These are phyloP conservation scores for Apamea epomidion DNA, from an alignment of 2,888 invertebrate species.

Conservation along the genomic window DNA sequence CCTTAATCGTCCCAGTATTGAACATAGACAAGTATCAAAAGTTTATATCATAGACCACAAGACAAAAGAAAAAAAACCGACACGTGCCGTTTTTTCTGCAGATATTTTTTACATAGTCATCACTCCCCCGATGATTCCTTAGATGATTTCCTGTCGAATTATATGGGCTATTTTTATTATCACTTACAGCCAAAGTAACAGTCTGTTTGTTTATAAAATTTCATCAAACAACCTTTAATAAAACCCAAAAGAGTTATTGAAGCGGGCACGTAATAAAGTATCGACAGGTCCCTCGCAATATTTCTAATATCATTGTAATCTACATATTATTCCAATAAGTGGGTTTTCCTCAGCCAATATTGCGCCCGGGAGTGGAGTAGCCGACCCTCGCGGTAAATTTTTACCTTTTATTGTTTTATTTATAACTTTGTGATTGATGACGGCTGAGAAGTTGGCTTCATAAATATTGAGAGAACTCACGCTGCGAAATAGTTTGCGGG, in stretches of 20 bases:
- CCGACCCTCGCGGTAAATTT: conserved; percentile 87
- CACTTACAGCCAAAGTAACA: conserved; percentile 29
- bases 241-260: conserved; percentile 78
- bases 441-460: conserved; percentile 87
- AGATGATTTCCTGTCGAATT: not conserved
- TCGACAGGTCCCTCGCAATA: conserved; percentile 81
- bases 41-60: too few species aligned
- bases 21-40: not conserved
- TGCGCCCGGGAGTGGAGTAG: conserved; percentile 81
- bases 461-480: conserved; percentile 89
- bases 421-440: conserved; percentile 91
- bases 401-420: conserved; percentile 91
- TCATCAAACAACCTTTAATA: conserved; percentile 51
- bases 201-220: conserved; percentile 52
- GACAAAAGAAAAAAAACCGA: too few species aligned
- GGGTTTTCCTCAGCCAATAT: conserved; percentile 86
- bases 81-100: too few species aligned
- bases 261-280: conserved; percentile 78
- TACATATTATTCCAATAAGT: conserved; percentile 91
- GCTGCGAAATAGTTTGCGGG: conserved; percentile 81
- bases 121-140: not conserved
- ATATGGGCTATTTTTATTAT: conserved; percentile 11
- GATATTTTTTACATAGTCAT: not conserved
- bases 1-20: not conserved
- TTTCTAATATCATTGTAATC: conserved; percentile 88